phyloP scores from a whole-genome alignment of 2,888 invertebrate genomes.

The Apamea epomidion region DNA sequence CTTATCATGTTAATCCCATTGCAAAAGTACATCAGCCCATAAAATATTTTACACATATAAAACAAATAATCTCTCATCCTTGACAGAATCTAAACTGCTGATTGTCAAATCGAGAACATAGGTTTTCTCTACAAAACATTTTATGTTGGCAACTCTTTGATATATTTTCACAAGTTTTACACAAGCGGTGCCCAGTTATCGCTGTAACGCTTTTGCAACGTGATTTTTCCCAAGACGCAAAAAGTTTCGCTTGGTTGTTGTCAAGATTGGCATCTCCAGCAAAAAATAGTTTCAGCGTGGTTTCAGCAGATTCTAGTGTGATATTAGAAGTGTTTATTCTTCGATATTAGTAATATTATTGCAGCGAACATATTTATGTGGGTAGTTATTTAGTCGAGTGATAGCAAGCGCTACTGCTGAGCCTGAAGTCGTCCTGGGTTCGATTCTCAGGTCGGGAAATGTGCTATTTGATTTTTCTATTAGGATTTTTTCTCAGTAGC shows the following conservation, averaged over 20 bases:
- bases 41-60: neutral
- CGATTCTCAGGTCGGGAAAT: neutral
- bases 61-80: neutral
- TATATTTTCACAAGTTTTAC: constrained; percentile 42
- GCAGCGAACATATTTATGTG: neutral
- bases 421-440: neutral
- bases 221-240: constrained; percentile 52
- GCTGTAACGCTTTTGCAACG: constrained; percentile 48
- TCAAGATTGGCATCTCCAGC: constrained; percentile 45
- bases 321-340: constrained; percentile 32
- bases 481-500: neutral
- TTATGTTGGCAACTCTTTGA: constrained; percentile 36
- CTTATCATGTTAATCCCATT: neutral
- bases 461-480: neutral
- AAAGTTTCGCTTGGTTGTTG: constrained; percentile 47
- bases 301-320: constrained; percentile 17
- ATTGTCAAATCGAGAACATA: constrained; percentile 20
- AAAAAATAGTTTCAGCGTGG: constrained; percentile 23
- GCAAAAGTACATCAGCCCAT: neutral
- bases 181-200: constrained; percentile 41
- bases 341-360: constrained; percentile 3
- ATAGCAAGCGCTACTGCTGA: neutral
- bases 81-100: constrained; percentile 19
- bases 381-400: neutral
- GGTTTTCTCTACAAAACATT: constrained; percentile 6